Base-by-base conservation (phyloP, 2,888 invertebrate genomes). In the Sphaerophoria rueppellii region DNA sequence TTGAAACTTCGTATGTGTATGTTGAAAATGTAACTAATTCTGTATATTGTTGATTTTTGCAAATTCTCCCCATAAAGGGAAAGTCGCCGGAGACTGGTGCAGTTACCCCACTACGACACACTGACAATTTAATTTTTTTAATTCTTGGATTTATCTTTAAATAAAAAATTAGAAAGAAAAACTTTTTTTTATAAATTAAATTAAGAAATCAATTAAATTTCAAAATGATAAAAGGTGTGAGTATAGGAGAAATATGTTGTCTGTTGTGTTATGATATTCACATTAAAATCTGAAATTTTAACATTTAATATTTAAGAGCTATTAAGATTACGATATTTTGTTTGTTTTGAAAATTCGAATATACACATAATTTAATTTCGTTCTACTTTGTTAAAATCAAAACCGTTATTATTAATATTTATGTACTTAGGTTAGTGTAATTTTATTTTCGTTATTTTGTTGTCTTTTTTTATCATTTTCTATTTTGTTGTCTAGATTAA, bases 281-380 rank as follows among this genome's bases (percentile, higher is more conserved):
- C 67, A 37, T 57, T 54, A 50, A 63, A 46, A 57, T 70, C 55
- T 37, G 69, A 35, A 50, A 48, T 75, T 40, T 65, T 63, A 61
- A 61, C n/a, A 43, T 16, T 70, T 58, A 61, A 61, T 24, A 14
- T 43, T 24, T 70, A 70, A 48, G 35, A 54, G 43, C 16, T 40
- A 43, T 40, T 43, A 11, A n/a, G 7, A 12, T 52, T 70, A 74
- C 55, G 34, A 34, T 65, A 24, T 35, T 57, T 72, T n/a, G 34
- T 75, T 63, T 70, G 9, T 40, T 69, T 6, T 55, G 60, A 50
- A 58, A 37, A 52, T 60, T 55, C 4, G 58, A 67, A 50, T 61
- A 60, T 60, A 76, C 75, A 76, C 54, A 75, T 75, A 34, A 14
- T 60, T 57, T 75, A 61, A 72, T 60, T 73, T 32, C 60, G 40